Base-by-base conservation (phyloP, 2,888 invertebrate genomes). In the Nephrotoma flavescens region DNA sequence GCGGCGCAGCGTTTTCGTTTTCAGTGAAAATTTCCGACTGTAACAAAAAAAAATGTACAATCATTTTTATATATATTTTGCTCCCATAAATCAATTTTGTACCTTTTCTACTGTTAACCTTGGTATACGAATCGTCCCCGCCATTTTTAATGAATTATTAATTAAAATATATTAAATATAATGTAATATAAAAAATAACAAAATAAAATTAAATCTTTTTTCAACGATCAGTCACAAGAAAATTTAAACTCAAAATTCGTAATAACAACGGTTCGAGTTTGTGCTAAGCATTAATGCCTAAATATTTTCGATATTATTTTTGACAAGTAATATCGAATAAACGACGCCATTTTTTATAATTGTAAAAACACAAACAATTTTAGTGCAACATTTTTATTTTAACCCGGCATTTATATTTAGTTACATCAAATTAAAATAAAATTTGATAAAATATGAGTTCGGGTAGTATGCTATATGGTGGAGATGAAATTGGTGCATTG, bases 401-500 rank as follows among this genome's bases (percentile, higher is more conserved):
- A 11, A 31, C 71, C 71, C 71, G 71, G 71, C 71, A 71, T 71
- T 57, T 31, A 2, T 31, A 71, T 71, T 31, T 47, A 47, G 12
- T 47, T 9, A 71, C 6, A 57, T 71, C 19, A 71, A 71, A 71
- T 19, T 71, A 31, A 31, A 71, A 31, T 31, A 31, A 71, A 71
- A 71, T 9, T 2, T 71, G 31, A 31, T 71, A 71, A 86, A 86
- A 41, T 42, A 92, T 92, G 92, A 92, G 91, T 89, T 90, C 91
- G 86, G 91, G 91, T 88, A 95, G 95, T 88, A 96, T 97, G 96
- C 90, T 97, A 87, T 97, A 97, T 89, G 97, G 97, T n/a, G 97
- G 97, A 44, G 99, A 99, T 93, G 99, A 99, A 92, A 99, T 99
- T 88, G 99, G 99, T 9, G 99, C 99, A 0, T 91, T 99, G 88